Evolutionary conservation across 1,140 invertebrate species (phyloP), one percentile per base, ranked within the genome.

Genomic region (Drosophila albomicans): DNA sequence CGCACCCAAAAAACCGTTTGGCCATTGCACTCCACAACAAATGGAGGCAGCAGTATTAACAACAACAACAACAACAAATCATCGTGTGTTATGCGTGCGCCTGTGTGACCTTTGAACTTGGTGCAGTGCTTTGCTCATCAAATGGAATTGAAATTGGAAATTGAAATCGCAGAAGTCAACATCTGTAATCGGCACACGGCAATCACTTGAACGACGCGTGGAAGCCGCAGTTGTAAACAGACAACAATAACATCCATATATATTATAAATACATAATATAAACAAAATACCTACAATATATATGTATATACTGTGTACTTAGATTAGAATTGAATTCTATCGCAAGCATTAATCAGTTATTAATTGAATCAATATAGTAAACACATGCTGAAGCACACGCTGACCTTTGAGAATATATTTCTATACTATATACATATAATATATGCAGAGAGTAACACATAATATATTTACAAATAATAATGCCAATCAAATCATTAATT

Each of bases 181-280:
- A 62, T 63, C 45, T 70, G 66, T 75, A 70, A 70, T 70, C 72
- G 59, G 73, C 68, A 75, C 65, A 69, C 68, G 73, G 73, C 54
- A 75, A 75, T 75, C 73, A 75, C 73, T 75, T 65, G 61, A 20
- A 7, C 30, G 54, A 8, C 59, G 73, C 73, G 73, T 75, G 73
- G 61, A 54, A 38, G 7, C 35, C 25, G 13, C 68, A 52, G 35
- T 16, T 75, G 73, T 75, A 75, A 75, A 75, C 73, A 75, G 51
- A 51, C 52, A 75, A 71, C 59, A 71, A 64, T 35, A 11, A 16
- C 28, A 61, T 2, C 4, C n/a, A 45, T 46, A 28, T 30, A 32
- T 16, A 57, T n/a, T 57, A 58, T 41, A 11, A 30, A 59, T 25
- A 43, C 11, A 28, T 46, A 59, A 30, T 15, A 59, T 59, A 30